These are phyloP conservation scores for Epinephelus coioides DNA, from an alignment of 2,797 vertebrate species.

Conservation along the genomic window DNA sequence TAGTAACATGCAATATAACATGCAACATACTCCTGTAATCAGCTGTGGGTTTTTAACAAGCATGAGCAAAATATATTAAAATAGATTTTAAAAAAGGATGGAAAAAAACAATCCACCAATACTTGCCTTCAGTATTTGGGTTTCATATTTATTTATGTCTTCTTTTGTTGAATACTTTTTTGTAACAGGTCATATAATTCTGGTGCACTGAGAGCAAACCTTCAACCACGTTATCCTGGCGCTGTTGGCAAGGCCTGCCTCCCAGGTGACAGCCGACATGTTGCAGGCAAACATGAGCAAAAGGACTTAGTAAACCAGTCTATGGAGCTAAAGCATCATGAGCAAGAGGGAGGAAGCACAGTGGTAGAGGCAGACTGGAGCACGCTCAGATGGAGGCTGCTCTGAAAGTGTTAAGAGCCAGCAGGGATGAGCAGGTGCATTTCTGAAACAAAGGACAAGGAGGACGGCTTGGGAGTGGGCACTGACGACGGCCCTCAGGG, in stretches of 20 bases:
- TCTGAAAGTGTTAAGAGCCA: constrained; percentile 45
- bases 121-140: no score
- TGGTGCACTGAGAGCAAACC: background rate
- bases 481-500: constrained; percentile 62
- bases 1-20: no score
- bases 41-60: no score
- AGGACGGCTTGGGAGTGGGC: constrained; percentile 42
- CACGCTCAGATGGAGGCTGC: constrained; percentile 38
- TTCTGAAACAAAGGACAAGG: constrained; percentile 68
- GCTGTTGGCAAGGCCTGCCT: background rate
- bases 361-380: constrained; percentile 44
- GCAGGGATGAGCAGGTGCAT: constrained; percentile 56
- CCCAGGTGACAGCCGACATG: constrained; percentile 59
- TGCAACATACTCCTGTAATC: no score
- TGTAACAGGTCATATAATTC: no score
- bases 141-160: no score
- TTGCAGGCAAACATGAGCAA: constrained; percentile 28
- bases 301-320: constrained; percentile 21
- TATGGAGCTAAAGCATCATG: constrained; percentile 32
- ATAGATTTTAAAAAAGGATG: no score
- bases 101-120: no score
- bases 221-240: background rate
- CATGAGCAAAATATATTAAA: no score
- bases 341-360: constrained; percentile 24
- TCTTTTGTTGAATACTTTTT: no score